Evolutionary conservation across 35 echinoderm and acorn worm genomes (phyloP).

Genomic region (Lytechinus variegatus): DNA sequence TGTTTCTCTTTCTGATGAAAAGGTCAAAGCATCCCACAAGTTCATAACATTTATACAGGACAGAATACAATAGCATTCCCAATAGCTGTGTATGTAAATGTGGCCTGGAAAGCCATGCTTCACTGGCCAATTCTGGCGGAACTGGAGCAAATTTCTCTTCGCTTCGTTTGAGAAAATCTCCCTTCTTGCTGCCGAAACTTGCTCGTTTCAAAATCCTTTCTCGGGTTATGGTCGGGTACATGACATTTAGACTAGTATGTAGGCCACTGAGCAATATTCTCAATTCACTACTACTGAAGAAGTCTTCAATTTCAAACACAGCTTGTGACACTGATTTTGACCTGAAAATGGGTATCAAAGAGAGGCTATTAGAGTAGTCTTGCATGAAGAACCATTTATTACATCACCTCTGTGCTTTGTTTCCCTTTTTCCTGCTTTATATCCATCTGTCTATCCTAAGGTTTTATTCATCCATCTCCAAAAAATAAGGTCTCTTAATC

Average conservation of each 20-base stretch:
- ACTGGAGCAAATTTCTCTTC: neutral
- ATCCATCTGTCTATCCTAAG: neutral
- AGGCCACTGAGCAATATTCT: constrained; percentile 1
- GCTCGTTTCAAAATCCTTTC: neutral
- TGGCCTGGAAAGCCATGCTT: neutral
- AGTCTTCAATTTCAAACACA: constrained; percentile 13
- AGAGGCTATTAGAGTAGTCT: constrained; percentile 10
- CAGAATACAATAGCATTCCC: neutral
- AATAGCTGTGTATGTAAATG: neutral
- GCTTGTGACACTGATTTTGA: neutral
- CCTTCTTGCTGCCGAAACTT: neutral
- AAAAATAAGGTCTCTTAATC: neutral
- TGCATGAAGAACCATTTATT: neutral
- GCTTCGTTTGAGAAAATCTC: constrained; percentile 1
- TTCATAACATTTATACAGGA: neutral
- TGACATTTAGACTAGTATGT: constrained; percentile 13
- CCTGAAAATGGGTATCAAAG: neutral
- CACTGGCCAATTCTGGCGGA: neutral
- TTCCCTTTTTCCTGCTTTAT: neutral
- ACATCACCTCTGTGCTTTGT: neutral
- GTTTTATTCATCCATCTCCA: neutral
- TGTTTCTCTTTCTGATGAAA: neutral
- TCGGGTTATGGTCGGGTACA: neutral
- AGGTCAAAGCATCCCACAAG: neutral
- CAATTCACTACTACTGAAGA: neutral